Conservation (phyloP, 2,113 vertebrate genomes). For the Lates calcarifer region DNA sequence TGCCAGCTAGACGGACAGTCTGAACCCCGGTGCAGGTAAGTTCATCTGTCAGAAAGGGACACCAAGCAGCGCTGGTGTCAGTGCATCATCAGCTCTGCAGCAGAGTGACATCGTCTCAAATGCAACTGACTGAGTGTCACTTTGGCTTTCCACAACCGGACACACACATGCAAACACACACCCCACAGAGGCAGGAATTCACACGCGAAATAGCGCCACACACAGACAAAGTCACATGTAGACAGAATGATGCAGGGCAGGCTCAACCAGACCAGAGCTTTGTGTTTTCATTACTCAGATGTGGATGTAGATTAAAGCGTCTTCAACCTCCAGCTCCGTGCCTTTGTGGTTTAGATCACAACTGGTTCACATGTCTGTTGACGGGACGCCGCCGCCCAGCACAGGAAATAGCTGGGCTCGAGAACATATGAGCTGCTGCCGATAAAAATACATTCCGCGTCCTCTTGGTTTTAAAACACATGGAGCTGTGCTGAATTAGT, state of each 20-base stretch:
- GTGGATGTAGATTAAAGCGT: constrained; percentile 52
- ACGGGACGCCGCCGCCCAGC: constrained; percentile 27
- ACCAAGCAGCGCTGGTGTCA: constrained; percentile 21
- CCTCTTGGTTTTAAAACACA: constrained; percentile 8
- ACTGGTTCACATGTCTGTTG: constrained; percentile 44
- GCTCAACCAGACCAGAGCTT: constrained; percentile 3
- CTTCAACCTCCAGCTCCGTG: constrained; percentile 22
- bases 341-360: constrained; percentile 45
- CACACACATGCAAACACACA: constrained; percentile 9
- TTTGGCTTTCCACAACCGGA: constrained; percentile 7
- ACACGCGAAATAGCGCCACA: no score
- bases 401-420: constrained; percentile 64
- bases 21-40: constrained; percentile 27
- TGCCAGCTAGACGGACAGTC: not conserved
- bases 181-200: not conserved
- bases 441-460: constrained; percentile 33
- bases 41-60: constrained; percentile 32
- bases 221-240: constrained; percentile 5
- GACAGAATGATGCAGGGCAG: constrained; percentile 35
- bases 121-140: constrained; percentile 42
- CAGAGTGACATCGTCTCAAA: constrained; percentile 28
- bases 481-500: constrained; percentile 21
- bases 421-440: constrained; percentile 38
- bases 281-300: constrained; percentile 60
- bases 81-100: constrained; percentile 44